Conservation (phyloP, 2,888 invertebrate genomes). For the Hanleya hanleyi region DNA sequence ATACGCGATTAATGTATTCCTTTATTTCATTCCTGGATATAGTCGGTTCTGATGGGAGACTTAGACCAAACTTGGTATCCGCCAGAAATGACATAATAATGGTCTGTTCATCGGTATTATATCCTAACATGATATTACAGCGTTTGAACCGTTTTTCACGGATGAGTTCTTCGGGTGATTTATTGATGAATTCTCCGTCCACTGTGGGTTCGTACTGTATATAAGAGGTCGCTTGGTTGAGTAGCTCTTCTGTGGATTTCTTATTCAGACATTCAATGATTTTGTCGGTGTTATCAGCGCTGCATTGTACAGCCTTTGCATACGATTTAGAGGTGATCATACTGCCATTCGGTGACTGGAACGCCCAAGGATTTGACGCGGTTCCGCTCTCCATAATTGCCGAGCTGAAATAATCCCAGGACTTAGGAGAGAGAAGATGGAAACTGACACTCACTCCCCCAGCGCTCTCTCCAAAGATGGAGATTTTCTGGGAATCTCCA, state of each 20-base stretch:
- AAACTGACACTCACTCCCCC: constrained; percentile 53
- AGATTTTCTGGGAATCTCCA: constrained; percentile 57
- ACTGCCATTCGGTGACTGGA: constrained; percentile 30
- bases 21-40: neutral
- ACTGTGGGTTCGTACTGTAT: constrained; percentile 92
- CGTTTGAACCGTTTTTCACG: constrained; percentile 89
- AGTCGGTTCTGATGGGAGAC: neutral
- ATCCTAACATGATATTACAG: constrained; percentile 92
- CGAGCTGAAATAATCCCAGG: constrained; percentile 50
- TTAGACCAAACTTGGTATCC: constrained; percentile 77
- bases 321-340: constrained; percentile 82
- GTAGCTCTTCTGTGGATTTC: constrained; percentile 32
- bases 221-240: constrained; percentile 37
- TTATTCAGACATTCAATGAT: constrained; percentile 46
- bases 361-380: constrained; percentile 49
- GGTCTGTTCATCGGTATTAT: constrained; percentile 96
- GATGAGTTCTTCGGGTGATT: constrained; percentile 89
- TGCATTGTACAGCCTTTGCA: constrained; percentile 46
- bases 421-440: constrained; percentile 55
- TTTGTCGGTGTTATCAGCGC: constrained; percentile 18
- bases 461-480: constrained; percentile 65
- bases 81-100: constrained; percentile 95
- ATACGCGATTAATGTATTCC: neutral
- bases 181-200: constrained; percentile 90
- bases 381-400: constrained; percentile 61